A percentile compares a stretch with the other conserved stretches of the same genome.
These are phyloP conservation scores for Leucoptera coffeella DNA, from an alignment of 2,888 invertebrate genomes.

Conservation along the genomic window DNA sequence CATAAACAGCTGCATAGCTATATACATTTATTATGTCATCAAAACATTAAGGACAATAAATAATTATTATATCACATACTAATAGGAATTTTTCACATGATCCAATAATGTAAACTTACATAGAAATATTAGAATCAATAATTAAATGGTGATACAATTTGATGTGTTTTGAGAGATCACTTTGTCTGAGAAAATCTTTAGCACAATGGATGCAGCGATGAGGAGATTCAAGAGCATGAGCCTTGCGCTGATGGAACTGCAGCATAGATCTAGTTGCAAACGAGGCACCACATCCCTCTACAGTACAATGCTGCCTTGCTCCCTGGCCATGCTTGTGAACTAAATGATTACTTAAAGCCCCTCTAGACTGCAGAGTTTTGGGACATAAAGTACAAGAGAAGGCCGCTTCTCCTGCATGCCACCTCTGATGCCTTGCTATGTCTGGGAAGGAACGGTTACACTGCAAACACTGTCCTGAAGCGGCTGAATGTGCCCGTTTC, in stretches of 20 bases:
- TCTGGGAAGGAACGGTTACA: slow-evolving; percentile 51
- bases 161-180: slow-evolving; percentile 32
- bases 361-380: slow-evolving; percentile 21
- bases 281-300: slow-evolving; percentile 27
- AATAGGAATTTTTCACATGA: no score
- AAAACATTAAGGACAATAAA: no score
- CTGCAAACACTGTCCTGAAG: slow-evolving; percentile 44
- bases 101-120: no score
- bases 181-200: slow-evolving; percentile 29
- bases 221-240: slow-evolving; percentile 36
- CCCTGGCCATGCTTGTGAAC: slow-evolving; percentile 34
- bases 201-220: slow-evolving; percentile 34
- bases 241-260: slow-evolving; percentile 37
- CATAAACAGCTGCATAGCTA: no score
- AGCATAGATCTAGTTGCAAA: slow-evolving; percentile 37
- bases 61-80: no score
- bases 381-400: slow-evolving; percentile 28
- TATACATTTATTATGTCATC: no score
- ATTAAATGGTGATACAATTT: background rate
- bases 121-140: no score
- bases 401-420: slow-evolving; percentile 51
- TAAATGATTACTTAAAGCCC: slow-evolving; percentile 31
- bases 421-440: slow-evolving; percentile 48
- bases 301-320: slow-evolving; percentile 31
- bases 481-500: slow-evolving; percentile 47